A percentile compares a stretch with the other conserved stretches of the same genome.
phyloP scores from a whole-genome alignment of 2,888 invertebrate species.

The Margaritifera margaritifera region DNA sequence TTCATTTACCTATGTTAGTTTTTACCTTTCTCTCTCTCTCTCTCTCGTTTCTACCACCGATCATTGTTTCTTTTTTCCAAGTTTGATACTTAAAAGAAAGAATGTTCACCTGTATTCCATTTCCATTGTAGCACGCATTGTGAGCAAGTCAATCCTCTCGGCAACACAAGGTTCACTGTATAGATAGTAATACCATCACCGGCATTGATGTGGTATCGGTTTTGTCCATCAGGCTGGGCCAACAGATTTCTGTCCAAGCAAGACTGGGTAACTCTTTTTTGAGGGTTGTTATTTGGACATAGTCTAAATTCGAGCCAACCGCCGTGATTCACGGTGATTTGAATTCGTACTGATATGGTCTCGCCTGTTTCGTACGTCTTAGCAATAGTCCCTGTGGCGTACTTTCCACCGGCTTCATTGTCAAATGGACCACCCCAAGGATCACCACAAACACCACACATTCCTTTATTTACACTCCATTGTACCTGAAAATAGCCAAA shows the following conservation, averaged over 20 bases:
- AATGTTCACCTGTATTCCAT: constrained; percentile 31
- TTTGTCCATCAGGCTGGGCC: constrained; percentile 16
- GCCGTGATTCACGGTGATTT: constrained; percentile 64
- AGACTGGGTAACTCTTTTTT: constrained; percentile 36
- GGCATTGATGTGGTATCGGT: constrained; percentile 7
- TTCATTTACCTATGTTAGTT: too few species aligned
- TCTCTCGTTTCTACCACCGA: too few species aligned
- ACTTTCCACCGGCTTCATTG: constrained; percentile 64
- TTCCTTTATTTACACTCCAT: constrained; percentile 75
- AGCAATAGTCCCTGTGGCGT: constrained; percentile 55
- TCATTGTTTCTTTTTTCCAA: too few species aligned
- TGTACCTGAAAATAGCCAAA: constrained; percentile 25
- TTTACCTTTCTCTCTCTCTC: too few species aligned
- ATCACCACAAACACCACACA: constrained; percentile 92
- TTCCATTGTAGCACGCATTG: constrained; percentile 40
- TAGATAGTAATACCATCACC: constrained; percentile 11
- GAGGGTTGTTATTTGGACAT: constrained; percentile 43
- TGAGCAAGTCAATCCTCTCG: constrained; percentile 28
- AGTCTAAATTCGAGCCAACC: constrained; percentile 67
- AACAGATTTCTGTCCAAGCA: constrained; percentile 41
- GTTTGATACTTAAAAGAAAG: too few species aligned
- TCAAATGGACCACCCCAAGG: constrained; percentile 75
- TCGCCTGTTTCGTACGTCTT: constrained; percentile 52
- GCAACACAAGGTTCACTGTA: constrained; percentile 25
- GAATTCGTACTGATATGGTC: constrained; percentile 49